These are phyloP conservation scores for Eilema caniola DNA, from an alignment of 2,888 invertebrate genomes.

Conservation along the genomic window DNA sequence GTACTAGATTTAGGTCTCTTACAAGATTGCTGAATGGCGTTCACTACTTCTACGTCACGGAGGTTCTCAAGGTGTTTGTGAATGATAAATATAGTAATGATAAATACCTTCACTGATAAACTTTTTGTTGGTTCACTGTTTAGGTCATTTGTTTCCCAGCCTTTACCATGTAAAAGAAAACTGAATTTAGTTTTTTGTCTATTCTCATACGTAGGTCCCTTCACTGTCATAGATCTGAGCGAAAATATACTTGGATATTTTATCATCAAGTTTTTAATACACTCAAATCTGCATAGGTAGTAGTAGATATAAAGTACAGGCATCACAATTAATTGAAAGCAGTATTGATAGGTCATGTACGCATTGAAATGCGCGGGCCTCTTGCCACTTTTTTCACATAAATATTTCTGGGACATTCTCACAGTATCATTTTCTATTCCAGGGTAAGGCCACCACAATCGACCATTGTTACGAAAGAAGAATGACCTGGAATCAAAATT, in stretches of 20 bases:
- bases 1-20: too few species aligned
- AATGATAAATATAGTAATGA: not conserved
- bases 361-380: constrained; percentile 58
- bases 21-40: too few species aligned
- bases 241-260: constrained; percentile 64
- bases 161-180: constrained; percentile 62
- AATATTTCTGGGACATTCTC: constrained; percentile 64
- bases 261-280: constrained; percentile 61
- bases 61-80: too few species aligned
- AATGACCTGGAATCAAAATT: constrained; percentile 55
- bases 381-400: constrained; percentile 53
- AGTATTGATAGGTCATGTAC: constrained; percentile 61
- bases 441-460: constrained; percentile 66
- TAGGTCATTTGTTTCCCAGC: constrained; percentile 53
- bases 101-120: constrained; percentile 56
- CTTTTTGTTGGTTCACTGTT: constrained; percentile 47
- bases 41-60: too few species aligned
- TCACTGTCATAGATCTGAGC: constrained; percentile 62
- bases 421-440: constrained; percentile 62
- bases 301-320: constrained; percentile 62
- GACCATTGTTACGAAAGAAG: constrained; percentile 61
- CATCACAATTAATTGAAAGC: constrained; percentile 59
- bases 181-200: constrained; percentile 58
- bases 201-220: constrained; percentile 63
- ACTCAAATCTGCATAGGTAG: constrained; percentile 60